Percentiles rank a stretch among this genome's conserved stretches.
Evolutionary conservation across 1,140 invertebrate species (phyloP).

Genomic region (Epicauta chinensis): DNA sequence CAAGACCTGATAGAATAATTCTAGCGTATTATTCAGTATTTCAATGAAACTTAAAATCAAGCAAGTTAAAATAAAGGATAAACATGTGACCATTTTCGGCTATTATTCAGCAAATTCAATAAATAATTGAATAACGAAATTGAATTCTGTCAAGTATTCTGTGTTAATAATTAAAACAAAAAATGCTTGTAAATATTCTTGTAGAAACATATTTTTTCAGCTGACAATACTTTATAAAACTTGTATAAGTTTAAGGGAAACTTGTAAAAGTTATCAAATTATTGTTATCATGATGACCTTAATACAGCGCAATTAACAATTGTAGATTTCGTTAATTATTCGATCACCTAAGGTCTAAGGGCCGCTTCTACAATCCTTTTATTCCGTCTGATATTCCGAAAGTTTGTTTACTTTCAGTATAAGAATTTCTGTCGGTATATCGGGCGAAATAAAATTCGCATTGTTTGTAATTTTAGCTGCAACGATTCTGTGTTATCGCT

Average conservation of each 20-base stretch:
- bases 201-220: conserved; percentile 40
- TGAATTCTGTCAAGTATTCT: background rate
- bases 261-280: conserved; percentile 1
- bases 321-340: conserved; percentile 7
- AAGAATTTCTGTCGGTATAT: too few relatives aligned
- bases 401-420: too few relatives aligned
- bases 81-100: background rate
- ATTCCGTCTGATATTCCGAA: too few relatives aligned
- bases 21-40: too few relatives aligned
- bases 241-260: background rate
- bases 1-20: conserved; percentile 16
- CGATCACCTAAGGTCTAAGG: background rate
- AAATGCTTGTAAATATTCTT: conserved; percentile 34
- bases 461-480: too few relatives aligned
- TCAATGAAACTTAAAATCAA: too few relatives aligned
- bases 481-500: too few relatives aligned
- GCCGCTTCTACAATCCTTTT: background rate
- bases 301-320: conserved; percentile 8
- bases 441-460: too few relatives aligned
- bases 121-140: background rate
- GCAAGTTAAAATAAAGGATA: background rate
- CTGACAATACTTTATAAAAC: conserved; percentile 32
- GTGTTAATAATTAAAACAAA: conserved; percentile 7
- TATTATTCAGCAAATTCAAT: background rate
- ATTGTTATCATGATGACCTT: conserved; percentile 11